These are phyloP conservation scores for Hoplodrina blanda DNA, from an alignment of 2,888 invertebrate species.

Conservation along the genomic window DNA sequence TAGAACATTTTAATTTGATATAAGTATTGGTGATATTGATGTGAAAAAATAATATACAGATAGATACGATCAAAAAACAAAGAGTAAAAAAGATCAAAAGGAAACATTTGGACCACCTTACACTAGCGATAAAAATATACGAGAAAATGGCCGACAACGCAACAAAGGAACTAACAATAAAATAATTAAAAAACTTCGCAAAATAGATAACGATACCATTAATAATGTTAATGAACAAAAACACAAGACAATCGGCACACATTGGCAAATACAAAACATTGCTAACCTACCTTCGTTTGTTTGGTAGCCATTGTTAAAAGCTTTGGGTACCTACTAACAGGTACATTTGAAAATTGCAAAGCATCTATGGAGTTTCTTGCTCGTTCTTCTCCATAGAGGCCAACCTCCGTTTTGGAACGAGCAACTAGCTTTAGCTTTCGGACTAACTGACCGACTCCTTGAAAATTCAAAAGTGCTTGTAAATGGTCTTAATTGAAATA, in stretches of 20 bases:
- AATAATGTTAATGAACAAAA: slow-evolving; percentile 17
- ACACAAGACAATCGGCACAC: slow-evolving; percentile 41
- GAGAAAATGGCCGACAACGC: neutral
- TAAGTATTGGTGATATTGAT: neutral
- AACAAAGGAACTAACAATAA: neutral
- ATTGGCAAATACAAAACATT: slow-evolving; percentile 34
- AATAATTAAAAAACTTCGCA: slow-evolving; percentile 19
- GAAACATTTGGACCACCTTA: neutral
- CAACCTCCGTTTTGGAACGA: too few relatives aligned
- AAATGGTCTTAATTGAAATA: too few relatives aligned
- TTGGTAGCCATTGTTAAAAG: slow-evolving; percentile 18
- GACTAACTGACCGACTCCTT: too few relatives aligned
- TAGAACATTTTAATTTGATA: neutral
- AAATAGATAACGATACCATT: slow-evolving; percentile 26
- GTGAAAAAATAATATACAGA: neutral
- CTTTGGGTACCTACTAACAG: slow-evolving; percentile 10
- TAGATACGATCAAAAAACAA: neutral
- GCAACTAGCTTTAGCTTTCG: too few relatives aligned
- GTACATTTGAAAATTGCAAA: slow-evolving; percentile 26
- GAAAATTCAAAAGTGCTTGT: too few relatives aligned
- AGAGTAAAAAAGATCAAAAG: neutral
- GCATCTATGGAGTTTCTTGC: neutral
- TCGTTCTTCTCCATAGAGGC: too few relatives aligned
- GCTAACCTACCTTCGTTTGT: slow-evolving; percentile 16
- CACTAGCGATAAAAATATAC: neutral